These are phyloP conservation scores for Drosophila meridionalis DNA, from an alignment of 2,888 invertebrate genomes.

Conservation along the genomic window DNA sequence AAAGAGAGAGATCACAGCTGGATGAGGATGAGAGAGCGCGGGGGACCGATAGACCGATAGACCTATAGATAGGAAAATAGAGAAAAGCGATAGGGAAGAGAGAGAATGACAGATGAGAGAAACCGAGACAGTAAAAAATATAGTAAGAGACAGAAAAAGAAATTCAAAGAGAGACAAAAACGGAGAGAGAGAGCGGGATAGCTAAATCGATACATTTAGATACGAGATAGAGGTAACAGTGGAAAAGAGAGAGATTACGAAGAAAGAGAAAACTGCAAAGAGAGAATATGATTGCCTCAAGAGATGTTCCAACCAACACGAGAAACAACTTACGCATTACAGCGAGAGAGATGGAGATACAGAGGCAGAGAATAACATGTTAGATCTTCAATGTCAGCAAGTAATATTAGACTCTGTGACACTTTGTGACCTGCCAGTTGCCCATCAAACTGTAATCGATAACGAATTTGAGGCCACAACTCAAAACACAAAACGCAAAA, in stretches of 20 bases:
- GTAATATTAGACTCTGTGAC: slow-evolving; percentile 14
- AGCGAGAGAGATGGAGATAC: neutral
- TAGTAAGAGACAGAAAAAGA: neutral
- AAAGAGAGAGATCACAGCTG: neutral
- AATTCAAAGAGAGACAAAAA: neutral
- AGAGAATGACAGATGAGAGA: too few species aligned
- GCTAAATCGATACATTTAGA: neutral
- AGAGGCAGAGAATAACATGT: neutral
- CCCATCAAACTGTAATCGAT: slow-evolving; percentile 64
- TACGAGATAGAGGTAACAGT: neutral
- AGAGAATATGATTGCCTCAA: neutral
- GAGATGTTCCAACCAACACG: neutral
- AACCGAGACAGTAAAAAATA: too few species aligned
- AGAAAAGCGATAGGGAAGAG: too few species aligned
- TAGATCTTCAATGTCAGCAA: slow-evolving; percentile 30
- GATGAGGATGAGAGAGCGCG: too few species aligned
- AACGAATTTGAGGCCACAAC: slow-evolving; percentile 53
- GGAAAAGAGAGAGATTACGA: neutral
- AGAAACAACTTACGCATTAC: slow-evolving; percentile 16
- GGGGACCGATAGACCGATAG: too few species aligned
- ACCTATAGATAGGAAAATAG: too few species aligned
- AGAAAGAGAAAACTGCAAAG: neutral
- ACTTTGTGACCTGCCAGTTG: slow-evolving; percentile 63
- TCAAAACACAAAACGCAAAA: slow-evolving; percentile 3
- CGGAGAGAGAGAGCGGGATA: neutral